A percentile compares a stretch with the other conserved stretches of the same genome.
Evolutionary conservation across 1,140 invertebrate species (phyloP).

Genomic region (Helicoverpa zea): DNA sequence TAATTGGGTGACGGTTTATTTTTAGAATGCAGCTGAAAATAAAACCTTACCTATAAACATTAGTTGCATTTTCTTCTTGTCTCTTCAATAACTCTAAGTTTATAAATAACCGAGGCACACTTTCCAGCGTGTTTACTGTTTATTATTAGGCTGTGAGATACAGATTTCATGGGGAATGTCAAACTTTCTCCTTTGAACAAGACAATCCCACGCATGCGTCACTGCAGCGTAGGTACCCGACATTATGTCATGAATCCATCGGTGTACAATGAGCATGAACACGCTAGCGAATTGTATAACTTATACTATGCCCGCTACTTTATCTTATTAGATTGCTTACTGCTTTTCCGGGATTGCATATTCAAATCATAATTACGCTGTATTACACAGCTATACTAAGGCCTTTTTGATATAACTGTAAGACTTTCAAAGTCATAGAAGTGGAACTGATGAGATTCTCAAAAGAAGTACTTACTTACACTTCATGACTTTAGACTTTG

Average conservation of each 20-base stretch:
- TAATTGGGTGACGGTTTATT: too few species aligned
- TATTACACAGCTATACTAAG: too few species aligned
- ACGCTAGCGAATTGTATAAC: conserved; percentile 16
- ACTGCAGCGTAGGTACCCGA: background rate
- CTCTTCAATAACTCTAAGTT: background rate
- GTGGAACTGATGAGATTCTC: background rate
- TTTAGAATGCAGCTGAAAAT: too few species aligned
- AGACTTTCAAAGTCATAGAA: too few species aligned
- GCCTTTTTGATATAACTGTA: too few species aligned
- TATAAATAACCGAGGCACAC: background rate
- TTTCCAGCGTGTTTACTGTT: conserved; percentile 2
- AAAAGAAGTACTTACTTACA: too few species aligned
- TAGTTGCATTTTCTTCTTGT: background rate
- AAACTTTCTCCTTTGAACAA: conserved; percentile 53
- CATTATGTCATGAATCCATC: conserved; percentile 36
- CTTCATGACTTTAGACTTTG: too few species aligned
- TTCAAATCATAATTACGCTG: too few species aligned
- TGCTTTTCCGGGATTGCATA: conserved; percentile 14
- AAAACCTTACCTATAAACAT: background rate
- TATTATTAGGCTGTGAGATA: conserved; percentile 27
- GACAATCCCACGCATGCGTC: conserved; percentile 45
- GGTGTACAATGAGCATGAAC: background rate
- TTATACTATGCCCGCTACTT: background rate
- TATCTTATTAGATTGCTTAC: background rate
- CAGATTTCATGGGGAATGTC: conserved; percentile 39